Conservation (phyloP, 2,113 vertebrate species). For the Aleadryas rufinucha region DNA sequence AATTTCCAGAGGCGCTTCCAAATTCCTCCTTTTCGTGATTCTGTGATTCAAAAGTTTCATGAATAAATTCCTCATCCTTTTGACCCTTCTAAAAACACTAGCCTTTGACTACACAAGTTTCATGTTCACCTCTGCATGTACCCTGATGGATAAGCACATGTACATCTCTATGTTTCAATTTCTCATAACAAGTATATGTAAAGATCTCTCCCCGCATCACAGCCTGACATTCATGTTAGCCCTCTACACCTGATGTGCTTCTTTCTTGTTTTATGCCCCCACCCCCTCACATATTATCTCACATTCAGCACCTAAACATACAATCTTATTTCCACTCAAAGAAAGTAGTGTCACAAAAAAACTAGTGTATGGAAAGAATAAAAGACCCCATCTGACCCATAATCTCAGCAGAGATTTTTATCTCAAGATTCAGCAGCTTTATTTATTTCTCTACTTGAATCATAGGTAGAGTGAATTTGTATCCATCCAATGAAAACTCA, state of each 20-base stretch:
- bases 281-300: accelerated
- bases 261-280: not conserved
- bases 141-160: not conserved
- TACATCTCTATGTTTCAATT: not conserved
- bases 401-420: not conserved
- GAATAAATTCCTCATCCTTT: not conserved
- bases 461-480: not conserved
- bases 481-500: not conserved
- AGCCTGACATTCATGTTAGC: not conserved
- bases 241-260: not conserved
- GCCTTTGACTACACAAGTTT: not conserved
- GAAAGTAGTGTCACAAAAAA: not conserved
- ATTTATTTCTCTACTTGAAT: not conserved
- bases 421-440: not conserved
- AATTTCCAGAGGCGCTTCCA: not conserved
- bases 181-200: not conserved
- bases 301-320: not conserved
- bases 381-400: not conserved
- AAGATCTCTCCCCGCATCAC: not conserved
- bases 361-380: not conserved
- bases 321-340: not conserved
- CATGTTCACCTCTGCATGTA: not conserved
- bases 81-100: not conserved
- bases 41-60: not conserved
- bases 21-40: not conserved